These are phyloP conservation scores for Escarpia spicata DNA, from an alignment of 2,888 invertebrate species.

Conservation along the genomic window DNA sequence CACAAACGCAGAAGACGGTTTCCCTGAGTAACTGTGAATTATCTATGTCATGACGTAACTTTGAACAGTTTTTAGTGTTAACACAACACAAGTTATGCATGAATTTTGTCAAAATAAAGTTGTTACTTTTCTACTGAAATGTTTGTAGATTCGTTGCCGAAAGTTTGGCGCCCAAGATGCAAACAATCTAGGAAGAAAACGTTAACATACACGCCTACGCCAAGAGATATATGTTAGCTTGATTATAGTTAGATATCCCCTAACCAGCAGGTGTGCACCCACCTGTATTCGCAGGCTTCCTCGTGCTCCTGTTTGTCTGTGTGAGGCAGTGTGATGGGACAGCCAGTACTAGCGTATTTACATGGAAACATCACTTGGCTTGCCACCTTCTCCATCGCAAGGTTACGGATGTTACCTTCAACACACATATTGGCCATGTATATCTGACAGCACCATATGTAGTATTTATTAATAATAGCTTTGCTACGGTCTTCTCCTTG, in stretches of 20 bases:
- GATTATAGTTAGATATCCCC: not conserved
- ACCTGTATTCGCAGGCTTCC: slow-evolving; percentile 93
- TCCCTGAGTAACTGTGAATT: too few species aligned
- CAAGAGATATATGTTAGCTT: not conserved
- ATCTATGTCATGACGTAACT: too few species aligned
- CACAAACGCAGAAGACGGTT: too few species aligned
- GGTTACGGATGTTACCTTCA: slow-evolving; percentile 90
- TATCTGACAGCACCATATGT: not conserved
- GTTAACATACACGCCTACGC: not conserved
- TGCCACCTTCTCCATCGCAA: slow-evolving; percentile 99
- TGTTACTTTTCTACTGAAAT: not conserved
- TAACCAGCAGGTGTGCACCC: slow-evolving; percentile 23
- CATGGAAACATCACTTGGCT: slow-evolving; percentile 98
- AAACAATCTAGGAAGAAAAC: too few species aligned
- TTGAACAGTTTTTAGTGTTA: too few species aligned
- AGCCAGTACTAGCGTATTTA: slow-evolving; percentile 96
- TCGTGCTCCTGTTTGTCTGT: slow-evolving; percentile 99
- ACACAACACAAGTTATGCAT: too few species aligned
- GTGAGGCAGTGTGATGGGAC: slow-evolving; percentile 88
- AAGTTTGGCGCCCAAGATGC: too few species aligned
- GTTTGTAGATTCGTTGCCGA: not conserved
- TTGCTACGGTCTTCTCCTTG: too few species aligned
- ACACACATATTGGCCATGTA: not conserved
- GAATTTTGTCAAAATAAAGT: not conserved
- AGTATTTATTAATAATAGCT: too few species aligned